These are phyloP conservation scores for Bos taurus DNA, from an alignment of 2,113 vertebrate genomes.

Conservation along the genomic window ARS-UCD2.0 NC_037352.1:12730501-12731000, in stretches of 20 bases:
- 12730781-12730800: neutral
- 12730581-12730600: fast-evolving
- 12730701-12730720: neutral
- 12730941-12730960: neutral
- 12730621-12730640: neutral
- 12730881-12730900: neutral
- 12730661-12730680: neutral
- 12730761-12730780: neutral
- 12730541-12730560: neutral
- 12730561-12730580: neutral
- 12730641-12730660: neutral
- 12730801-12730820: neutral
- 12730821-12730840: neutral
- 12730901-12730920: neutral
- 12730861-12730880: neutral
- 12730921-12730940: neutral
- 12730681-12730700: neutral
- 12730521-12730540: neutral
- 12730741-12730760: neutral
- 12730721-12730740: neutral
- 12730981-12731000: neutral
- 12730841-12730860: neutral
- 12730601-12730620: neutral
- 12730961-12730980: neutral
- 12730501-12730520: neutral